Evolutionary conservation across 2,888 invertebrate species (phyloP).

Genomic region (Polyommatus iphigenia): DNA sequence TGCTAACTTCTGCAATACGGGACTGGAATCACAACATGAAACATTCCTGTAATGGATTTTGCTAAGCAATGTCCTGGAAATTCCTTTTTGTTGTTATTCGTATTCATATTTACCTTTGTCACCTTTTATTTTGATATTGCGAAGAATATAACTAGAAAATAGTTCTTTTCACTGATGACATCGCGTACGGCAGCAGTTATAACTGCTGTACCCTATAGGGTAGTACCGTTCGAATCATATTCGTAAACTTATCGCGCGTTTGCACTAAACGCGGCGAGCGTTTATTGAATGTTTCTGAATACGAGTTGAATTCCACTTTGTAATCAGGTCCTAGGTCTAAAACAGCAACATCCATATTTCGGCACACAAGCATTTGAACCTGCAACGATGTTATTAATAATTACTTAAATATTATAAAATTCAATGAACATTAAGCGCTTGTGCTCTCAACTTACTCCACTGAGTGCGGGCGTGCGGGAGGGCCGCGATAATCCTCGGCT

Average conservation of each 20-base stretch:
- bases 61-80: neutral
- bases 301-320: too few species aligned
- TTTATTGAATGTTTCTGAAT: too few species aligned
- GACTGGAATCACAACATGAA: neutral
- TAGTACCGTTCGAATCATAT: too few species aligned
- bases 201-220: too few species aligned
- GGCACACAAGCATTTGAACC: neutral
- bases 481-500: constrained; percentile 5
- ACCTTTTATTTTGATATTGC: too few species aligned
- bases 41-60: neutral
- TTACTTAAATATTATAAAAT: constrained; percentile 18
- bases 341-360: neutral
- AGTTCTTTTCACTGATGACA: too few species aligned
- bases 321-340: too few species aligned
- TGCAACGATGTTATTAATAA: neutral
- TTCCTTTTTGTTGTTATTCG: neutral
- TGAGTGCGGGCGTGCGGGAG: neutral
- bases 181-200: too few species aligned
- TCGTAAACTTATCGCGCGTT: too few species aligned
- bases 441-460: neutral
- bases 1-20: neutral
- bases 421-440: neutral
- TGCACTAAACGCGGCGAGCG: too few species aligned
- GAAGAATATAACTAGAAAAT: too few species aligned
- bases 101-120: too few species aligned